These are phyloP conservation scores for Mastacembelus armatus DNA, from an alignment of 2,797 vertebrate species.

Conservation along the genomic window DNA sequence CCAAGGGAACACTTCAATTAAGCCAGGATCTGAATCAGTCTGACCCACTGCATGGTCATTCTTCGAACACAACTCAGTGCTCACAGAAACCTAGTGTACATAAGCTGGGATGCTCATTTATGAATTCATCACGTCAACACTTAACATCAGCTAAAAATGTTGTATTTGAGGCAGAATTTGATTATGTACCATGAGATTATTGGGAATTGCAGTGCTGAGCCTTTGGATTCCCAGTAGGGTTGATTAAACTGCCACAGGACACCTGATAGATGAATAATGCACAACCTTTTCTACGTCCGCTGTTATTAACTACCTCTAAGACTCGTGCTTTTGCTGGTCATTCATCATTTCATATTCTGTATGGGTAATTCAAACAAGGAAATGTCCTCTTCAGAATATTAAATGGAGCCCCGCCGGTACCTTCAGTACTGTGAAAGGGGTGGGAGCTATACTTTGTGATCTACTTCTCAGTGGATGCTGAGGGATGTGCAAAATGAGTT, in stretches of 20 bases:
- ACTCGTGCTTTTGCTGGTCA: neutral
- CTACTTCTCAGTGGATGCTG: neutral
- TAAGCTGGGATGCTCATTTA: too few relatives aligned
- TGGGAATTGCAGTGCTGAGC: neutral
- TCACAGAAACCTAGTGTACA: neutral
- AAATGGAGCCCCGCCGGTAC: neutral
- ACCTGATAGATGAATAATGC: slow-evolving; percentile 21
- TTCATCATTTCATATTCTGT: slow-evolving; percentile 17
- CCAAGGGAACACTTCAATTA: slow-evolving; percentile 67
- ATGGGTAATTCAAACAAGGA: neutral
- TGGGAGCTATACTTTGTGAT: too few relatives aligned
- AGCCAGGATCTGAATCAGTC: slow-evolving; percentile 23
- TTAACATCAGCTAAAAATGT: neutral
- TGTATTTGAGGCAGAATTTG: neutral
- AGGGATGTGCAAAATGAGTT: neutral
- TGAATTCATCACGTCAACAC: neutral
- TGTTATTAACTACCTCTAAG: slow-evolving; percentile 1
- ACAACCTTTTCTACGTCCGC: neutral
- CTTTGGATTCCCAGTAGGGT: slow-evolving; percentile 27
- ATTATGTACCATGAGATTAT: neutral
- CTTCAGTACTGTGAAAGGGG: neutral
- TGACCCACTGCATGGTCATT: slow-evolving; percentile 34
- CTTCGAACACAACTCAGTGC: slow-evolving; percentile 16
- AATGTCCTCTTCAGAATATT: neutral
- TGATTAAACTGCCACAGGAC: slow-evolving; percentile 15